Conservation (phyloP, 2,113 vertebrate species). For the Trinectes maculatus region DNA sequence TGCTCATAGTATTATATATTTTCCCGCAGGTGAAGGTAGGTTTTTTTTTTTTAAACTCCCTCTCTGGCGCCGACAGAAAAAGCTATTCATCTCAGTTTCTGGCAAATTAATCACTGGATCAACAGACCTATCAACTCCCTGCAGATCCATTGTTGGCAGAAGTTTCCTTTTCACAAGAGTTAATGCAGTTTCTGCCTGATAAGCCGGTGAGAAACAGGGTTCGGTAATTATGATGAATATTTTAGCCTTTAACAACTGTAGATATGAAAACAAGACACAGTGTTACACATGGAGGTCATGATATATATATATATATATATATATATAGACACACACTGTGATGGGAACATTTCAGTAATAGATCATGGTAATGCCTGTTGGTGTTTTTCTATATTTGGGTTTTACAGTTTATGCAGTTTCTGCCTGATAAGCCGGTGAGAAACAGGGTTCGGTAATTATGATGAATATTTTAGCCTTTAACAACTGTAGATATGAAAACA, state of each 20-base stretch:
- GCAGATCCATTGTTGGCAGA: constrained; percentile 49
- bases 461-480: constrained; percentile 8
- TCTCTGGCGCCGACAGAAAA: too few species aligned
- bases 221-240: constrained; percentile 10
- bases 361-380: neutral
- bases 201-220: constrained; percentile 24
- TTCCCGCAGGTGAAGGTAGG: too few species aligned
- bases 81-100: constrained; percentile 20
- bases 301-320: too few species aligned
- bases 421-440: constrained; percentile 28
- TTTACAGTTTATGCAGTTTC: constrained; percentile 30
- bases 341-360: too few species aligned
- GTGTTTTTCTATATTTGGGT: too few species aligned
- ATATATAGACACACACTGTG: too few species aligned
- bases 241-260: neutral
- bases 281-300: constrained; percentile 15
- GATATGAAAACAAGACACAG: neutral
- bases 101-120: constrained; percentile 45
- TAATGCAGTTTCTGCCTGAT: constrained; percentile 34
- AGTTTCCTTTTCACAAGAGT: constrained; percentile 40
- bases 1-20: too few species aligned
- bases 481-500: neutral
- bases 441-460: constrained; percentile 12
- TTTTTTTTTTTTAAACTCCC: too few species aligned
- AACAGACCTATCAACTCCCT: constrained; percentile 40